Evolutionary conservation across 2,888 invertebrate species (phyloP).

Genomic region (Chrysolina oricalcia): DNA sequence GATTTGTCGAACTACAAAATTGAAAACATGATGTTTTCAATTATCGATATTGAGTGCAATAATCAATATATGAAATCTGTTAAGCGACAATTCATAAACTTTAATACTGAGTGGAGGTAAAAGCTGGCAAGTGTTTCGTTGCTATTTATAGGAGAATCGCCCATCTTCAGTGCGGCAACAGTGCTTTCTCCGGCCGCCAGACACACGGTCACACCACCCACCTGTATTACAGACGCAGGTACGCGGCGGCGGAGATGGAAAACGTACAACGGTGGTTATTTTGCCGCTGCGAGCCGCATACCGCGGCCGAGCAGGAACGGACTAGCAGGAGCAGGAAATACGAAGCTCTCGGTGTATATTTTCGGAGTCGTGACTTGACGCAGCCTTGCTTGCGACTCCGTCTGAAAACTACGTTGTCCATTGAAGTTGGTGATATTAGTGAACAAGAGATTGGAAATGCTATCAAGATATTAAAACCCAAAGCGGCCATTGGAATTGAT

Average conservation of each 20-base stretch:
- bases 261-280: slow-evolving; percentile 47
- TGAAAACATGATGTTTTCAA: no score
- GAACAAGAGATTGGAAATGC: no score
- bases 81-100: no score
- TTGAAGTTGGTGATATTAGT: no score
- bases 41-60: no score
- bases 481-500: no score
- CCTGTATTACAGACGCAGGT: slow-evolving; percentile 50
- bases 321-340: slow-evolving; percentile 32
- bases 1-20: no score
- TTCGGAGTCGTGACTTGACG: background rate
- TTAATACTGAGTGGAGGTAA: no score
- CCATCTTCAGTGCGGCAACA: slow-evolving; percentile 30
- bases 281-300: slow-evolving; percentile 51
- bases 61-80: no score
- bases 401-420: no score
- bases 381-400: no score
- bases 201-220: slow-evolving; percentile 56
- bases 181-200: slow-evolving; percentile 36
- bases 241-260: slow-evolving; percentile 40
- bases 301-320: slow-evolving; percentile 45
- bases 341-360: background rate
- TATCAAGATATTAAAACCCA: no score
- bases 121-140: background rate
- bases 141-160: background rate